A percentile compares a stretch with the other conserved stretches of the same genome.
Conservation (phyloP, 1,140 invertebrate genomes). For the Aphidius ervi region DNA sequence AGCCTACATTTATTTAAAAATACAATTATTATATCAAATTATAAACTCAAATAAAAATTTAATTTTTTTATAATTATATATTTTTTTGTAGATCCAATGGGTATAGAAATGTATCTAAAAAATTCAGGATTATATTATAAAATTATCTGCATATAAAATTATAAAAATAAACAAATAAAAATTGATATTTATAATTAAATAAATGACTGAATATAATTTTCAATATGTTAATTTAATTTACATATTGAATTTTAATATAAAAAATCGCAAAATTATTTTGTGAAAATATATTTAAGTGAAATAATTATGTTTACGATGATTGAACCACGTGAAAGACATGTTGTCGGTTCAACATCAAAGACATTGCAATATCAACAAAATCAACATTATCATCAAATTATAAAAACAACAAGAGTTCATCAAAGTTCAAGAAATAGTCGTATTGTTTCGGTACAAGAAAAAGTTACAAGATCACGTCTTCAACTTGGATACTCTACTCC, state of each 20-base stretch:
- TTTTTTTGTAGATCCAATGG: slow-evolving; percentile 31
- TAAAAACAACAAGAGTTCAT: slow-evolving; percentile 47
- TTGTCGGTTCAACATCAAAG: slow-evolving; percentile 20
- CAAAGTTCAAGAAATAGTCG: slow-evolving; percentile 42
- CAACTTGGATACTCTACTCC: slow-evolving; percentile 52
- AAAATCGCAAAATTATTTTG: too few species aligned
- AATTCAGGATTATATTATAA: slow-evolving; percentile 21
- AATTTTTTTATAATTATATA: not conserved
- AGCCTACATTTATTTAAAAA: too few species aligned
- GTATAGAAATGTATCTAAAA: slow-evolving; percentile 34
- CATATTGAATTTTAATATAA: too few species aligned
- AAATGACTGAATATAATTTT: not conserved
- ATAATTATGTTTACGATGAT: slow-evolving; percentile 46
- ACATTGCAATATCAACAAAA: slow-evolving; percentile 29
- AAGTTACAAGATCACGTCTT: slow-evolving; percentile 48
- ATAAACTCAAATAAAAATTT: slow-evolving; percentile 1
- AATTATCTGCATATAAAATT: slow-evolving; percentile 19
- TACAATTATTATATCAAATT: too few species aligned
- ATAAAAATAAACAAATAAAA: slow-evolving; percentile 27
- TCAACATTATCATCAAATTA: slow-evolving; percentile 47
- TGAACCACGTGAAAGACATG: slow-evolving; percentile 41
- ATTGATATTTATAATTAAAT: not conserved
- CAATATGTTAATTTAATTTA: too few species aligned
- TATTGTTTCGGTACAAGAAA: slow-evolving; percentile 51
- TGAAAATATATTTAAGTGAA: not conserved